Percentiles rank a stretch among this genome's conserved stretches.
Conservation (phyloP, 2,113 vertebrate species). For the Puntigrus tetrazona region DNA sequence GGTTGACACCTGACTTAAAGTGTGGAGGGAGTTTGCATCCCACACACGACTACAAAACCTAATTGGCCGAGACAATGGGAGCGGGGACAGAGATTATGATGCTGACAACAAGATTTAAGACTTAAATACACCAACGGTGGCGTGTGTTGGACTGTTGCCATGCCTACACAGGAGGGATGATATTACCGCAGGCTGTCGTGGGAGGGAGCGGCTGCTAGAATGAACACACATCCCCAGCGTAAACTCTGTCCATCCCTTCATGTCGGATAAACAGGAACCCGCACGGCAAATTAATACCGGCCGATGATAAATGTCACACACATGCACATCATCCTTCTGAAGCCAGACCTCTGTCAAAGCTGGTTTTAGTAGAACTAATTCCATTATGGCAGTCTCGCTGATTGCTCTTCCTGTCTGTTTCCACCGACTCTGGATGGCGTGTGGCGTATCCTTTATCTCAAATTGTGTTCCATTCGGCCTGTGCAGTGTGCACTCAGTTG, state of each 20-base stretch:
- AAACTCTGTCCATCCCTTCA: not conserved
- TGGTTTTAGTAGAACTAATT: slow-evolving; percentile 49
- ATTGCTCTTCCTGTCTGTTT: slow-evolving; percentile 35
- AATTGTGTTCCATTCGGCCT: slow-evolving; percentile 42
- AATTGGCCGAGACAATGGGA: slow-evolving; percentile 53
- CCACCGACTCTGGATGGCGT: slow-evolving; percentile 13
- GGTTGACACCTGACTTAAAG: slow-evolving; percentile 49
- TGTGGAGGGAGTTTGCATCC: slow-evolving; percentile 40
- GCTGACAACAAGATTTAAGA: slow-evolving; percentile 47
- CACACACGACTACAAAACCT: slow-evolving; percentile 39
- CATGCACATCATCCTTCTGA: slow-evolving; percentile 26
- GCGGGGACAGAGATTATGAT: slow-evolving; percentile 50
- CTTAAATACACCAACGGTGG: slow-evolving; percentile 54
- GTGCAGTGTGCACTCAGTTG: slow-evolving; percentile 34
- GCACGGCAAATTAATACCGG: slow-evolving; percentile 6
- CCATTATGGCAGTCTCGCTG: slow-evolving; percentile 38
- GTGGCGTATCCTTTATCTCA: slow-evolving; percentile 32
- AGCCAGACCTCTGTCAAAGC: slow-evolving; percentile 32
- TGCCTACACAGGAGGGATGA: slow-evolving; percentile 56
- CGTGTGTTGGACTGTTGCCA: slow-evolving; percentile 53
- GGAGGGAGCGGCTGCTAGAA: slow-evolving; percentile 33
- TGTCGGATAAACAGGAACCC: not conserved
- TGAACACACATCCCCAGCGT: slow-evolving; percentile 23
- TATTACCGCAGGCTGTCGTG: slow-evolving; percentile 54
- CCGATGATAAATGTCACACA: slow-evolving; percentile 34